A percentile compares a stretch with the other conserved stretches of the same genome.
Evolutionary conservation across 92 coral and sea anemone species (phyloP).

Genomic region (Actinernus sp.): DNA sequence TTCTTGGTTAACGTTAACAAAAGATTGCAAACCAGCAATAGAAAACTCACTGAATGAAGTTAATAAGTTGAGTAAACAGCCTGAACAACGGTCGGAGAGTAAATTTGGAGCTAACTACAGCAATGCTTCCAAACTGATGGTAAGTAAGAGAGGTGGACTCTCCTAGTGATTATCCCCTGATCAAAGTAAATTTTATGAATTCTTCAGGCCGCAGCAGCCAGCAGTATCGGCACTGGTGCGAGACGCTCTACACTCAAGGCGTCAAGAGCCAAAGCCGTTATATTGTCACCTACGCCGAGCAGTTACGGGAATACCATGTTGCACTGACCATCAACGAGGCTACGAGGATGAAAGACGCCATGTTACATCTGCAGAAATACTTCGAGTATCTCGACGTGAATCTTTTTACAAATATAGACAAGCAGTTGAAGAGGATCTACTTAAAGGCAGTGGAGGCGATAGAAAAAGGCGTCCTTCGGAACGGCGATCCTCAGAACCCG

Average conservation of each 20-base stretch:
- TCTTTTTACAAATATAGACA: conserved; percentile 51
- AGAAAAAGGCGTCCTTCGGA: conserved; percentile 10
- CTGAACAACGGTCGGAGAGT: no score
- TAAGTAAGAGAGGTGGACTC: no score
- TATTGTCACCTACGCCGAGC: conserved; percentile 87
- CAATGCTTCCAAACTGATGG: no score
- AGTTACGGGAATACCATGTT: conserved; percentile 75
- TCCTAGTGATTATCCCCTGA: no score
- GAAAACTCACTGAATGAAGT: no score
- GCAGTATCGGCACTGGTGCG: conserved; percentile 91
- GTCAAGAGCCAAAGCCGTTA: conserved; percentile 58
- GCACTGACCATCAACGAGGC: conserved; percentile 84
- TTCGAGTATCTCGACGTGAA: conserved; percentile 44
- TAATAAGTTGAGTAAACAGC: no score
- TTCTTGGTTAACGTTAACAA: no score
- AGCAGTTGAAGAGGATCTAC: conserved; percentile 55
- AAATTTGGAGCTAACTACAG: no score
- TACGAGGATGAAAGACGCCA: conserved; percentile 83
- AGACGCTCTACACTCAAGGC: conserved; percentile 57
- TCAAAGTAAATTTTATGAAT: conserved; percentile 27
- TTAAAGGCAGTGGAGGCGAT: conserved; percentile 47
- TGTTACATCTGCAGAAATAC: conserved; percentile 46
- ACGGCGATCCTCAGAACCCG: conserved; percentile 82
- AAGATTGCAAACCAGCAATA: no score
- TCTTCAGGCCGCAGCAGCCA: conserved; percentile 48